Evolutionary conservation across 2,888 invertebrate genomes (phyloP).

Genomic region (Oscheius myriophilus): DNA sequence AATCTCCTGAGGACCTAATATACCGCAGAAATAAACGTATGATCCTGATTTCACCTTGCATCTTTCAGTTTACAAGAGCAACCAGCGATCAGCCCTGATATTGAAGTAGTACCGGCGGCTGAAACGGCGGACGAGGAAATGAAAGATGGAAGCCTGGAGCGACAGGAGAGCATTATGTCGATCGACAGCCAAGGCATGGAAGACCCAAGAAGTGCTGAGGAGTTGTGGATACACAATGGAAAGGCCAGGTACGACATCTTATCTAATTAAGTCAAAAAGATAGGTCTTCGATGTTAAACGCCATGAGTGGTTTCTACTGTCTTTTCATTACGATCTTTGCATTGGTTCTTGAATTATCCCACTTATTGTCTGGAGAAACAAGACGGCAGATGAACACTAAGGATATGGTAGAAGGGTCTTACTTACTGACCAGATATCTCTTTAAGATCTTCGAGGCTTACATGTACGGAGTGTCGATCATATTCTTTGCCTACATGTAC

Average conservation of each 20-base stretch:
- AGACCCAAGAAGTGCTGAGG: constrained; percentile 37
- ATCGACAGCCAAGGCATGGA: constrained; percentile 22
- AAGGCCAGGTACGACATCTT: constrained; percentile 36
- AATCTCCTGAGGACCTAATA: not conserved
- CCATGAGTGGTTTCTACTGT: constrained; percentile 60
- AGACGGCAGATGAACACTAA: constrained; percentile 55
- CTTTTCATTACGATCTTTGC: constrained; percentile 63
- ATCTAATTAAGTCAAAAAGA: not conserved
- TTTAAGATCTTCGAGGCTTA: constrained; percentile 65
- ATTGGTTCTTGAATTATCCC: constrained; percentile 64
- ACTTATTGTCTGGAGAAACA: constrained; percentile 59
- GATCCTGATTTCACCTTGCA: constrained; percentile 1
- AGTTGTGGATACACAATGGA: constrained; percentile 44
- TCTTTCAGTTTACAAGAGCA: not conserved
- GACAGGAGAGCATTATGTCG: constrained; percentile 14
- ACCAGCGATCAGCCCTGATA: not conserved
- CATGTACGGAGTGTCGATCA: constrained; percentile 63
- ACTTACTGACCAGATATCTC: too few relatives aligned
- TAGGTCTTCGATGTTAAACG: constrained; percentile 60
- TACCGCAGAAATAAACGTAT: constrained; percentile 8
- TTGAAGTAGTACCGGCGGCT: not conserved
- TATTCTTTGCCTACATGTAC: constrained; percentile 66
- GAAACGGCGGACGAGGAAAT: constrained; percentile 1
- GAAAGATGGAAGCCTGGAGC: constrained; percentile 2
- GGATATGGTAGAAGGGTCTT: constrained; percentile 65